A percentile compares a stretch with the other conserved stretches of the same genome.
These are phyloP conservation scores for Dendropsophus ebraccatus DNA, from an alignment of 2,113 vertebrate species.

Conservation along the genomic window DNA sequence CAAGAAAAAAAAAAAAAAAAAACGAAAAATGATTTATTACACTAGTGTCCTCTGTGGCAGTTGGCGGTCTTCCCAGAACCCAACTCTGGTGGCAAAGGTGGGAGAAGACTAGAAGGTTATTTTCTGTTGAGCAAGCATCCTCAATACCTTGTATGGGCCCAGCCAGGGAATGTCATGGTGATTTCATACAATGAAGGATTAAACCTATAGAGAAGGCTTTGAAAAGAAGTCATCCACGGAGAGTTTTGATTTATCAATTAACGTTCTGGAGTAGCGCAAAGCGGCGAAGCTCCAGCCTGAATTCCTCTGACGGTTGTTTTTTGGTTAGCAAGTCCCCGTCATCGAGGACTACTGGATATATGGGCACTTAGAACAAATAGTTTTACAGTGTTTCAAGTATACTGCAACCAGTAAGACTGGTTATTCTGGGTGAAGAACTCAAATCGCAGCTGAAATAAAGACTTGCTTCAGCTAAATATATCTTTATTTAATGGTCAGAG, in stretches of 20 bases:
- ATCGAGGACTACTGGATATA: not conserved
- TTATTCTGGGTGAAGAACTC: too few relatives aligned
- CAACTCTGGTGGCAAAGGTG: conserved; percentile 68
- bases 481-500: too few relatives aligned
- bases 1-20: too few relatives aligned
- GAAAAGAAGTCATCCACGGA: conserved; percentile 47
- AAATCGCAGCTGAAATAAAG: too few relatives aligned
- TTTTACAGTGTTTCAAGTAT: not conserved
- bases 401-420: not conserved
- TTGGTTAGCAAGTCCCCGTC: not conserved
- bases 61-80: conserved; percentile 92
- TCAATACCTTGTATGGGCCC: conserved; percentile 81
- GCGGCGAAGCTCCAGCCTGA: not conserved
- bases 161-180: conserved; percentile 67
- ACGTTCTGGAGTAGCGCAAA: conserved; percentile 5
- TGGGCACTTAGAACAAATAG: not conserved
- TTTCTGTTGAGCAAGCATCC: conserved; percentile 74
- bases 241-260: conserved; percentile 43
- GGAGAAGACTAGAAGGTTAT: conserved; percentile 67
- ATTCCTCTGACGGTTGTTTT: not conserved
- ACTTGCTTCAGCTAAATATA: too few relatives aligned
- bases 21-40: conserved; percentile 96
- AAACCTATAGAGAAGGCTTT: conserved; percentile 38
- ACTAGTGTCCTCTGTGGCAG: conserved; percentile 87
- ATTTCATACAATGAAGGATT: conserved; percentile 47